A percentile compares a stretch with the other conserved stretches of the same genome.
Conservation (phyloP, 1,140 invertebrate genomes). For the Planococcus citri region DNA sequence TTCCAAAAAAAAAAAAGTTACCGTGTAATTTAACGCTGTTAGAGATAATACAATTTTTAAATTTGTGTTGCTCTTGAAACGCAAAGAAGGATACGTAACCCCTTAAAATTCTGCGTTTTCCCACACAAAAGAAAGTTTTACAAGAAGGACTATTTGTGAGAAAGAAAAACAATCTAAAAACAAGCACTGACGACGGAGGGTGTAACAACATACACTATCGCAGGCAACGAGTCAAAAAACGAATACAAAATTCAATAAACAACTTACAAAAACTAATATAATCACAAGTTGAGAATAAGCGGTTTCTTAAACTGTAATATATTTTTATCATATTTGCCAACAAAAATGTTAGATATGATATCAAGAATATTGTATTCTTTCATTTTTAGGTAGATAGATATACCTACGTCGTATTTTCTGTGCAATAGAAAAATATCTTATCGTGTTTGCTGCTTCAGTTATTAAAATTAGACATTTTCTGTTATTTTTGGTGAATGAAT, state of each 20-base stretch:
- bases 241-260: constrained; percentile 4
- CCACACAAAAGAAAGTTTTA: background rate
- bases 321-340: background rate
- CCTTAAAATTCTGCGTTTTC: background rate
- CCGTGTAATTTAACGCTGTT: background rate
- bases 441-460: too few species aligned
- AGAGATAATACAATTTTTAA: constrained; percentile 11
- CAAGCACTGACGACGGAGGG: background rate
- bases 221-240: background rate
- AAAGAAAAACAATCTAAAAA: background rate
- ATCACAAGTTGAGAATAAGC: background rate
- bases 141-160: background rate
- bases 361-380: too few species aligned
- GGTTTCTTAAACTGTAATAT: background rate
- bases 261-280: background rate
- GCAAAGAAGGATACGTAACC: background rate
- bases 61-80: constrained; percentile 7
- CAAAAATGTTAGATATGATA: too few species aligned
- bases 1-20: background rate
- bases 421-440: too few species aligned
- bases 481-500: too few species aligned
- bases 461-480: too few species aligned
- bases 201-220: background rate
- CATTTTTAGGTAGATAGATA: too few species aligned
- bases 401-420: too few species aligned